Percentiles rank a stretch among this genome's conserved stretches.
Evolutionary conservation across 1,140 invertebrate genomes (phyloP).

Genomic region (Drosophila serrata): DNA sequence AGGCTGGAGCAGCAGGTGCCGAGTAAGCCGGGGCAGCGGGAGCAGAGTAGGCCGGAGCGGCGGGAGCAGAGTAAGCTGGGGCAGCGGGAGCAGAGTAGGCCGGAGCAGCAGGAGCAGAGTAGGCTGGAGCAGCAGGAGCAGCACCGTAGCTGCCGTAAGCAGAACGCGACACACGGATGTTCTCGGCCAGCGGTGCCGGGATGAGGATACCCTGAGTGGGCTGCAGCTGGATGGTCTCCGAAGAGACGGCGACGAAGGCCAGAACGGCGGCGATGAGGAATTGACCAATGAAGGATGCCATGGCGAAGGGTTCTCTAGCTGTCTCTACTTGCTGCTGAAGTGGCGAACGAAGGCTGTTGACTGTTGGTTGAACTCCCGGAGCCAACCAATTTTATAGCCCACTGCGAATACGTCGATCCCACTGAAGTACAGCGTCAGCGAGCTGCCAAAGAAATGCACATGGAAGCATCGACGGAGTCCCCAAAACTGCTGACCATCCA

Average conservation of each 20-base stretch:
- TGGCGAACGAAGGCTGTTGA: conserved; percentile 43
- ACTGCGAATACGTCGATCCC: conserved; percentile 41
- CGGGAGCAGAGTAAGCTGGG: conserved; percentile 26
- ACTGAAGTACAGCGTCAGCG: conserved; percentile 18
- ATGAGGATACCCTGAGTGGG: conserved; percentile 74
- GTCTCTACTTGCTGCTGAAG: conserved; percentile 50
- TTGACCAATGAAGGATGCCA: conserved; percentile 65
- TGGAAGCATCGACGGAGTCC: conserved; percentile 12
- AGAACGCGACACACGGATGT: conserved; percentile 68
- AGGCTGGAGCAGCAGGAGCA: conserved; percentile 37
- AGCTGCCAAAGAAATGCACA: conserved; percentile 26
- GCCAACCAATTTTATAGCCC: conserved; percentile 63
- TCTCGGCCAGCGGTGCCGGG: conserved; percentile 70
- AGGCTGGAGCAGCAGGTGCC: conserved; percentile 43
- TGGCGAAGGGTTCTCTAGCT: conserved; percentile 24
- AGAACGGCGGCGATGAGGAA: conserved; percentile 49
- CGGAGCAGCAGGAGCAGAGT: conserved; percentile 24
- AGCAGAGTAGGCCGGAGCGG: conserved; percentile 26
- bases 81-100: conserved; percentile 47
- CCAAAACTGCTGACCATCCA: conserved; percentile 63
- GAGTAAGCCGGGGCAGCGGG: conserved; percentile 23
- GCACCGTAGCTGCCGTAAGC: conserved; percentile 67
- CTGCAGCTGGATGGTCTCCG: conserved; percentile 75
- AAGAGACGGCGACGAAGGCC: conserved; percentile 34
- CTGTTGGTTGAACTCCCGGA: conserved; percentile 43